phyloP scores from a whole-genome alignment of 2,797 vertebrate species.

The Neomorphus geoffroyi region DNA sequence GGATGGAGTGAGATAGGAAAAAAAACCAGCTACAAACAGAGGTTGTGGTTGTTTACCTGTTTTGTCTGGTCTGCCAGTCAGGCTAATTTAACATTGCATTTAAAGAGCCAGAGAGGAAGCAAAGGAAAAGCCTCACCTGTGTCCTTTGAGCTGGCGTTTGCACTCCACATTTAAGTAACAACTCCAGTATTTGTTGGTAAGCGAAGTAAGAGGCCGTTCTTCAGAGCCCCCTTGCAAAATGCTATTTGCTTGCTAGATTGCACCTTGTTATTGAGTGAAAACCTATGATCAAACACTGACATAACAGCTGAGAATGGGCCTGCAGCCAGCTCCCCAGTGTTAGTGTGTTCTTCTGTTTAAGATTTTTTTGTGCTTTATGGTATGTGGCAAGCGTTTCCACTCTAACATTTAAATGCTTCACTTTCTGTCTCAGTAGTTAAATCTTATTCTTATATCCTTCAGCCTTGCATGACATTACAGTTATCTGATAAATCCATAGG shows the following conservation, averaged over 20 bases:
- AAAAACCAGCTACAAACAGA: background rate
- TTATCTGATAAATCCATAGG: conserved; percentile 27
- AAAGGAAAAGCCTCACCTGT: background rate
- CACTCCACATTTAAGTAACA: background rate
- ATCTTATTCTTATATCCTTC: conserved; percentile 29
- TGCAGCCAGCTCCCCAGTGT: background rate
- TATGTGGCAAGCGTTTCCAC: background rate
- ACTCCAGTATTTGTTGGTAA: background rate
- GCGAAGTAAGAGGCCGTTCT: background rate
- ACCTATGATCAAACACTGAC: background rate
- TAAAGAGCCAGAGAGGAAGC: background rate
- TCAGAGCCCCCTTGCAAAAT: background rate
- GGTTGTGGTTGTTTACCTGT: background rate
- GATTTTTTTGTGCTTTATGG: background rate
- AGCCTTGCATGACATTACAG: background rate
- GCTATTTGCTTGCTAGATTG: background rate
- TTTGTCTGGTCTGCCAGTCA: background rate
- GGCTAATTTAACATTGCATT: background rate
- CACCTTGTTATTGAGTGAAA: background rate
- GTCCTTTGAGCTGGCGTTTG: background rate
- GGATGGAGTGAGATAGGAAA: background rate
- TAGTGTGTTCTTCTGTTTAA: background rate
- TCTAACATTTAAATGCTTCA: background rate
- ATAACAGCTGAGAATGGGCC: background rate
- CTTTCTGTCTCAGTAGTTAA: background rate